Conservation (phyloP, 2,888 invertebrate genomes). For the Ariolimax columbianus region DNA sequence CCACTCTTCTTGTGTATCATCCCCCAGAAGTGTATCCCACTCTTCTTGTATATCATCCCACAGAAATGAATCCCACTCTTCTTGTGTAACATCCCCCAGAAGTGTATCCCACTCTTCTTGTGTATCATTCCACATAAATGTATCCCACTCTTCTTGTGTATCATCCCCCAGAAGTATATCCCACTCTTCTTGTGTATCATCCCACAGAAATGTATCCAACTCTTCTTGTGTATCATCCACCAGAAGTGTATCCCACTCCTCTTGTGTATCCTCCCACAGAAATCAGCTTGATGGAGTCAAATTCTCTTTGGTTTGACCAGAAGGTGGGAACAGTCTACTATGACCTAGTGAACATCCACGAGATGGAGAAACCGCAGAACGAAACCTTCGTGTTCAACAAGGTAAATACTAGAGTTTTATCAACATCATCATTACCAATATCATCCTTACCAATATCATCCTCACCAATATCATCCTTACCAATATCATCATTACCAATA, state of each 20-base stretch:
- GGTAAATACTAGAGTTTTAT: slow-evolving; percentile 50
- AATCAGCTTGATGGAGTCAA: slow-evolving; percentile 78
- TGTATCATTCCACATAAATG: too few species aligned
- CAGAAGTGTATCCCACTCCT: too few species aligned
- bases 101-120: too few species aligned
- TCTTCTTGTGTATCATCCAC: background rate
- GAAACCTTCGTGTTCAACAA: slow-evolving; percentile 69
- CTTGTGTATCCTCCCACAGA: slow-evolving; percentile 63
- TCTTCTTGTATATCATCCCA: too few species aligned
- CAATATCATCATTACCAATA: background rate
- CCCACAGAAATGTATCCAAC: too few species aligned
- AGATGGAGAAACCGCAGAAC: slow-evolving; percentile 62
- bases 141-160: too few species aligned
- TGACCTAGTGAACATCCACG: slow-evolving; percentile 62
- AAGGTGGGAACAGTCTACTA: slow-evolving; percentile 72
- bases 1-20: too few species aligned
- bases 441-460: background rate
- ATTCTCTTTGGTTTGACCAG: slow-evolving; percentile 74
- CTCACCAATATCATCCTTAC: background rate
- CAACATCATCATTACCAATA: background rate
- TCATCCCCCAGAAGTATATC: too few species aligned
- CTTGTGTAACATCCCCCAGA: too few species aligned
- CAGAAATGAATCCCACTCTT: too few species aligned
- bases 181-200: too few species aligned
- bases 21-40: too few species aligned